Evolutionary conservation across 2,888 invertebrate genomes (phyloP).

Genomic region (Pterostichus madidus): DNA sequence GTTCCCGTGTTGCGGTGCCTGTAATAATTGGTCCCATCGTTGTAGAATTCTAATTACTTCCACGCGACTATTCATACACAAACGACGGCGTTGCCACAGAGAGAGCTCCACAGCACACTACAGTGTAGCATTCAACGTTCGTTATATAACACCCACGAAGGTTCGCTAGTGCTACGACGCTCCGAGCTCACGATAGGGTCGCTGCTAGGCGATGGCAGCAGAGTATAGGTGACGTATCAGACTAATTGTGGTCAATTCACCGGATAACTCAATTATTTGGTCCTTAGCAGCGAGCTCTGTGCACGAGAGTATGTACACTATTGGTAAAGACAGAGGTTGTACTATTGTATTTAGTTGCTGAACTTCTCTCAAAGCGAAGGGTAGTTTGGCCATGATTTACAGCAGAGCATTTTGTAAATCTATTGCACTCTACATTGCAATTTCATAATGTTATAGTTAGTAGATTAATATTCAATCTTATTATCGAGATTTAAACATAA

Average conservation of each 20-base stretch:
- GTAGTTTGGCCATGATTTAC: slow-evolving; percentile 30
- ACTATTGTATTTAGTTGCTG: slow-evolving; percentile 45
- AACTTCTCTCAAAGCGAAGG: slow-evolving; percentile 8
- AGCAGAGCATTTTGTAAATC: not conserved
- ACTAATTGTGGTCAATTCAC: slow-evolving; percentile 67
- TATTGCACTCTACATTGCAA: no score
- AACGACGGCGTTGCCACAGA: slow-evolving; percentile 33
- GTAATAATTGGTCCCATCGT: slow-evolving; percentile 62
- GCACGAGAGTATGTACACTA: slow-evolving; percentile 4
- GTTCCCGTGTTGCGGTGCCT: slow-evolving; percentile 17
- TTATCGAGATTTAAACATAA: no score
- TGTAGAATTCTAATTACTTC: slow-evolving; percentile 63
- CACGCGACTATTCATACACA: slow-evolving; percentile 58
- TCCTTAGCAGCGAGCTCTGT: slow-evolving; percentile 23
- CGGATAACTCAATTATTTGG: slow-evolving; percentile 67
- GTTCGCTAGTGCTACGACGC: not conserved
- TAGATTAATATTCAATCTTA: no score
- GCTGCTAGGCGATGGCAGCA: not conserved
- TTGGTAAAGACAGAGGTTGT: slow-evolving; percentile 23
- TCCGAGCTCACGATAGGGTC: not conserved
- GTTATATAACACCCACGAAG: not conserved
- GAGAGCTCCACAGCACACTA: not conserved
- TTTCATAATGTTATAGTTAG: no score
- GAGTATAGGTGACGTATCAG: slow-evolving; percentile 60
- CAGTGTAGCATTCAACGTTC: not conserved